A percentile compares a stretch with the other conserved stretches of the same genome.
These are phyloP conservation scores for Zaprionus lachaisei DNA, from an alignment of 1,140 invertebrate genomes.

Conservation along the genomic window DNA sequence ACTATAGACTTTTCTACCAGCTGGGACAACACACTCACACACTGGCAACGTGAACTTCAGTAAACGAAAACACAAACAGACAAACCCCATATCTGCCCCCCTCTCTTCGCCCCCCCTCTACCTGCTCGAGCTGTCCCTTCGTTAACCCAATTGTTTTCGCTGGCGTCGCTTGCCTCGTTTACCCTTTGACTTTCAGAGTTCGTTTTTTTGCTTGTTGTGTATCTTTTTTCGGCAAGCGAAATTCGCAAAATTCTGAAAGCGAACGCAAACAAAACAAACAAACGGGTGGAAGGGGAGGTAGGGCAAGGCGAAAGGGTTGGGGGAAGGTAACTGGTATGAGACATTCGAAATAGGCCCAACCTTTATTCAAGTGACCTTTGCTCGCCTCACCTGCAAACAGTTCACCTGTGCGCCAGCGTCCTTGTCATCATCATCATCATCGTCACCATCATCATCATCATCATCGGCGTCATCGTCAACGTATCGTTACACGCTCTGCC, in stretches of 20 bases:
- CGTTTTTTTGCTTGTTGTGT: constrained; percentile 59
- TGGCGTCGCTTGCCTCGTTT: constrained; percentile 50
- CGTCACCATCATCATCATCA: constrained; percentile 35
- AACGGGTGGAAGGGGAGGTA: not conserved
- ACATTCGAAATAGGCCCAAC: constrained; percentile 29
- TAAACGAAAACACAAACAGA: constrained; percentile 68
- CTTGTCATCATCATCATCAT: constrained; percentile 64
- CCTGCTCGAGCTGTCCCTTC: constrained; percentile 6
- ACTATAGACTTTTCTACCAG: constrained; percentile 48
- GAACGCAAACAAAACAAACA: constrained; percentile 69
- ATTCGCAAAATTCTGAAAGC: constrained; percentile 74
- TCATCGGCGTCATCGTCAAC: constrained; percentile 1
- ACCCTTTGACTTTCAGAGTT: constrained; percentile 78
- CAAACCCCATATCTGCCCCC: constrained; percentile 17
- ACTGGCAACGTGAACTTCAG: constrained; percentile 39
- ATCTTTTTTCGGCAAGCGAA: constrained; percentile 64
- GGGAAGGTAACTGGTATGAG: constrained; percentile 11
- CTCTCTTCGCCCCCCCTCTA: not conserved
- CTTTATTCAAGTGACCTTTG: constrained; percentile 54
- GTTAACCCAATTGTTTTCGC: constrained; percentile 47
- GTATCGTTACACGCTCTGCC: constrained; percentile 23
- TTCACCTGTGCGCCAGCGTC: constrained; percentile 65
- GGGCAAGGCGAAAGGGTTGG: not conserved
- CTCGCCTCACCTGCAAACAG: constrained; percentile 6
- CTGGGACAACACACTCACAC: constrained; percentile 60